These are phyloP conservation scores for Desoria tigrina DNA, from an alignment of 2,888 invertebrate species.

Conservation along the genomic window DNA sequence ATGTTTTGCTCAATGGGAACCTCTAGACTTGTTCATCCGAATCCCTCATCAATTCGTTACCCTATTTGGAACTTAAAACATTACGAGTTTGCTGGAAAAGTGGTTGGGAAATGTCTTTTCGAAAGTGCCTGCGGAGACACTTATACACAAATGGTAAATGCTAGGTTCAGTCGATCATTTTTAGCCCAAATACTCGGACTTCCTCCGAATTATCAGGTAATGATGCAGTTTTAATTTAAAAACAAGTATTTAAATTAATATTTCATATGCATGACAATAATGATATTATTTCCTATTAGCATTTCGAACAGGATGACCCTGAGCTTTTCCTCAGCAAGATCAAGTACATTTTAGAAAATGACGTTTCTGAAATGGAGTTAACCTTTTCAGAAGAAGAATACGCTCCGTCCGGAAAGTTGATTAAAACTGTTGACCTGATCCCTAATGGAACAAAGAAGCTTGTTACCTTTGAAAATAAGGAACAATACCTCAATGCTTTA, in stretches of 20 bases:
- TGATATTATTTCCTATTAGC: conserved; percentile 65
- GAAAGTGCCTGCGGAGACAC: conserved; percentile 87
- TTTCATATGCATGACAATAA: neutral
- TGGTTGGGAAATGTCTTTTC: conserved; percentile 90
- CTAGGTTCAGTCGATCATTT: conserved; percentile 85
- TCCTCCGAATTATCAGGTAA: conserved; percentile 62
- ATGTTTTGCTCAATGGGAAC: conserved; percentile 83
- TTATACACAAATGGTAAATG: conserved; percentile 85
- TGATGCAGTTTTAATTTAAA: neutral
- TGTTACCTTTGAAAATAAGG: conserved; percentile 73
- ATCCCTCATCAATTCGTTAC: conserved; percentile 66
- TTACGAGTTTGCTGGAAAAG: conserved; percentile 87
- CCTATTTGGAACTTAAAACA: conserved; percentile 70
- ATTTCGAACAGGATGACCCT: conserved; percentile 93
- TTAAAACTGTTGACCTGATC: conserved; percentile 64
- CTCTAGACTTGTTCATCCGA: conserved; percentile 79
- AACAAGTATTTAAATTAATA: neutral
- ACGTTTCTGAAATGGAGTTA: conserved; percentile 78
- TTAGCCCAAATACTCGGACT: conserved; percentile 90
- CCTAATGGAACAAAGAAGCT: conserved; percentile 75
- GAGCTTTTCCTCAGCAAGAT: conserved; percentile 87
- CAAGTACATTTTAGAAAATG: conserved; percentile 85
- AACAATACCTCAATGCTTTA: conserved; percentile 80
- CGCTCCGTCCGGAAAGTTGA: conserved; percentile 71
- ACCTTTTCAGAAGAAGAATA: conserved; percentile 88